Percentiles rank a stretch among this genome's conserved stretches.
Evolutionary conservation across 2,888 invertebrate species (phyloP).

Genomic region (Protophormia terraenovae): DNA sequence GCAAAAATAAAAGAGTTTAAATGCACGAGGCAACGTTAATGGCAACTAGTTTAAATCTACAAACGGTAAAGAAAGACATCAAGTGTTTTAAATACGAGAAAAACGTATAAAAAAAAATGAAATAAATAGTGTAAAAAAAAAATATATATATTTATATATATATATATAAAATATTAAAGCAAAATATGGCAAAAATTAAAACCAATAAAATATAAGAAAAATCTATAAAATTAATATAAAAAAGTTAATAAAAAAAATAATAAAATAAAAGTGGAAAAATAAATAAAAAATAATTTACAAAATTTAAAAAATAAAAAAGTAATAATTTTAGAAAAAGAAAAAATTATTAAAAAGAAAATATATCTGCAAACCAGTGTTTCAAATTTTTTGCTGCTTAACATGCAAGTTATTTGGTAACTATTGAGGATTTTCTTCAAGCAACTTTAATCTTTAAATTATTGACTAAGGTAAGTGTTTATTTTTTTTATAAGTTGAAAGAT

Average conservation of each 20-base stretch:
- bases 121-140: background rate
- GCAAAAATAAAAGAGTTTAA: constrained; percentile 46
- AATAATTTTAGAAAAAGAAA: background rate
- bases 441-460: constrained; percentile 22
- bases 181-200: background rate
- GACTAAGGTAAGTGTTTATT: constrained; percentile 46
- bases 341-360: background rate
- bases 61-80: constrained; percentile 40
- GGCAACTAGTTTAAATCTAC: constrained; percentile 56
- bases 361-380: background rate
- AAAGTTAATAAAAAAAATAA: background rate
- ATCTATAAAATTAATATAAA: background rate
- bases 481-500: background rate
- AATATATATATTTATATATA: background rate
- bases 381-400: no score
- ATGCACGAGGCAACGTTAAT: constrained; percentile 51
- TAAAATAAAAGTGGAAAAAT: background rate
- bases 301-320: background rate
- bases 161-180: background rate
- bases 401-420: no score
- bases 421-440: no score
- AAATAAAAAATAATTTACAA: background rate
- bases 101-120: background rate
- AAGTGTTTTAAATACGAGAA: background rate
- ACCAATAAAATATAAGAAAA: background rate